Percentiles rank a stretch among this genome's conserved stretches.
These are phyloP conservation scores for Mesorhabditis spiculigera DNA, from an alignment of 2,888 invertebrate species.

Conservation along the genomic window DNA sequence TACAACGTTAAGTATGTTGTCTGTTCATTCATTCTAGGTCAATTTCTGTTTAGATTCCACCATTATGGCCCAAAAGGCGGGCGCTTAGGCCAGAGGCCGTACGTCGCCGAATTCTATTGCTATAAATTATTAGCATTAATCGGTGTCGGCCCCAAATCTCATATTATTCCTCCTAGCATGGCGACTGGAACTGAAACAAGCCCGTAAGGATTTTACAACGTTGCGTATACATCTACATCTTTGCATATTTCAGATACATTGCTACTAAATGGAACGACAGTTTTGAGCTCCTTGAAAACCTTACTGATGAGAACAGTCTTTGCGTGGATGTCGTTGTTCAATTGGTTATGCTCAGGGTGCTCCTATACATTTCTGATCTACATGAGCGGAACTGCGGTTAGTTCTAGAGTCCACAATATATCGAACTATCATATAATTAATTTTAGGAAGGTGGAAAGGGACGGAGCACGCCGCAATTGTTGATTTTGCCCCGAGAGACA, in stretches of 20 bases:
- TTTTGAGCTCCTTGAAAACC: constrained; percentile 13
- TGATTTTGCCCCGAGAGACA: constrained; percentile 8
- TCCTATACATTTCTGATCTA: constrained; percentile 15
- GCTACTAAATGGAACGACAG: constrained; percentile 15
- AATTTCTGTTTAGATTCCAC: constrained; percentile 11
- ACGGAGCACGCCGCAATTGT: constrained; percentile 13
- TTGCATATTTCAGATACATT: constrained; percentile 13
- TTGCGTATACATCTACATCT: background rate
- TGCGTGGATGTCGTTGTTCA: constrained; percentile 11
- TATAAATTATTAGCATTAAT: constrained; percentile 13
- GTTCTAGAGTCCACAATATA: constrained; percentile 15
- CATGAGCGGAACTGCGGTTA: constrained; percentile 18
- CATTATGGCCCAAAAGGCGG: constrained; percentile 9
- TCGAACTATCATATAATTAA: constrained; percentile 10
- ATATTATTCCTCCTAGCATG: constrained; percentile 11
- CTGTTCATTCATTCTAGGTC: constrained; percentile 14
- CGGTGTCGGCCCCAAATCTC: constrained; percentile 13
- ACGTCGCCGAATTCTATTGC: constrained; percentile 12
- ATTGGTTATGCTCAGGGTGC: constrained; percentile 13
- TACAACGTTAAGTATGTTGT: constrained; percentile 13
- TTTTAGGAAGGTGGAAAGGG: constrained; percentile 15
- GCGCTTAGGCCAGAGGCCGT: constrained; percentile 9
- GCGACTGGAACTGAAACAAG: constrained; percentile 13
- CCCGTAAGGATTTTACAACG: constrained; percentile 11
- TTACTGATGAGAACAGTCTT: constrained; percentile 13